Evolutionary conservation across 1,140 invertebrate species (phyloP), one percentile per base, ranked within the genome.

Genomic region (Rhyzopertha dominica): DNA sequence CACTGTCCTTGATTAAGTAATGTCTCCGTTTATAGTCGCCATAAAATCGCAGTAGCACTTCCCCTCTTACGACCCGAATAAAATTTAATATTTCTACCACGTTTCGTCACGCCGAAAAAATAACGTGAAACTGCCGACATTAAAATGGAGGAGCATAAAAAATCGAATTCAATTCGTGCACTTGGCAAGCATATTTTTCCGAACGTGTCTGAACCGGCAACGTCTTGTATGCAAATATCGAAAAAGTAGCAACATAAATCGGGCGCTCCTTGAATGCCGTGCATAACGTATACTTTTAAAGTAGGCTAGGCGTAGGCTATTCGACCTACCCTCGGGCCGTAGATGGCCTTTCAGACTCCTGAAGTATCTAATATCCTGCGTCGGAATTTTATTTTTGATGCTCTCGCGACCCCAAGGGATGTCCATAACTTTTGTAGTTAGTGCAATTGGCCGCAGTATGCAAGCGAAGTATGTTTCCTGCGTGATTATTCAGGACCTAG

Each of bases 241-340:
- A 30, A 43, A 43, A 43, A 37, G 18, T 32, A 35, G 20, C 20
- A 34, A 32, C 41, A 43, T 35, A 43, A 43, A 35, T 35, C 17
- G 41, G 35, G 41, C 28, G 13, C 30, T 34, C 28, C 24, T n/a
- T 23, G 14, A 7, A n/a, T 10, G 25, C 22, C 41, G 35, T 43
- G 28, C 41, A 43, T 43, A 43, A 43, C 19, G 24, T 30, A 43
- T 30, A 43, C 30, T 14, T 12, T n/a, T 29, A 31, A 42, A 26
- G 29, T 13, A 29, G 14, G 13, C 40, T 31, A 42, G 30, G 28
- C 26, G 32, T 31, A 16, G 30, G 40, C 14, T 26, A 42, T 30
- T 12, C 18, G 38, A 40, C 35, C 35, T 16, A 19, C 13, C 35
- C 35, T 23, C 7, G 19, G n/a, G n/a, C n/a, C n/a, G n/a, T n/a